Base-by-base conservation (phyloP, 2,888 invertebrate genomes). In the Drosophila aldrichi region DNA sequence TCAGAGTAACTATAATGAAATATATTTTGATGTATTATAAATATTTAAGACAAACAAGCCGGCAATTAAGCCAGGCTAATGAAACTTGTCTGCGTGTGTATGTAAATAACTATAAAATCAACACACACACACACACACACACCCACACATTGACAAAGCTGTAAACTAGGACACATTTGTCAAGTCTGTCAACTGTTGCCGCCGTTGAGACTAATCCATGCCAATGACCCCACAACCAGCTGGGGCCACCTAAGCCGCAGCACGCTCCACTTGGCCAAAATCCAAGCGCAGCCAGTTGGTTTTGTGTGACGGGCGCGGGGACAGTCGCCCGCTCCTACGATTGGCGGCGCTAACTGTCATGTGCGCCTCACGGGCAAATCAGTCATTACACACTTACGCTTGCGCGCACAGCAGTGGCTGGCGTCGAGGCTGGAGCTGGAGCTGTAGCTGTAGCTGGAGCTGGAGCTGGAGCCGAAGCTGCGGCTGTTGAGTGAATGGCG, bases 311-410 rank as follows among this genome's bases (percentile, higher is more conserved):
- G 10, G 9, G 14, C 43, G 38, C 22, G 9, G 49, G 18, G 16
- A 41, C 20, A 16, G 36, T 10, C 25, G 55, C 14, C 2, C 18
- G 34, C 18, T 38, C 43, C 38, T 43, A 46, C 70, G 80, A 77
- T 75, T 79, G 79, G 52, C 78, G 44, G 49, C 58, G 43, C 61
- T 56, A 49, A 70, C 63, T 81, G 72, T 64, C 82, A 66, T 67
- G 70, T 58, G 68, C 60, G 79, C 77, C 89, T 79, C 73, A 74
- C 81, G 89, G 87, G 78, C 81, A 88, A 88, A 88, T 88, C 87
- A 88, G 74, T 88, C 87, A 88, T 88, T 88, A 86, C 87, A 88
- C 89, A 78, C 90, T 88, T 79, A 81, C 76, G 81, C 88, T 77
- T 77, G 75, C 73, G 75, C 77, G 74, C 73, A 75, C 82, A 75